Evolutionary conservation across 2,888 invertebrate species (phyloP).

Genomic region (Hipparchia semele): DNA sequence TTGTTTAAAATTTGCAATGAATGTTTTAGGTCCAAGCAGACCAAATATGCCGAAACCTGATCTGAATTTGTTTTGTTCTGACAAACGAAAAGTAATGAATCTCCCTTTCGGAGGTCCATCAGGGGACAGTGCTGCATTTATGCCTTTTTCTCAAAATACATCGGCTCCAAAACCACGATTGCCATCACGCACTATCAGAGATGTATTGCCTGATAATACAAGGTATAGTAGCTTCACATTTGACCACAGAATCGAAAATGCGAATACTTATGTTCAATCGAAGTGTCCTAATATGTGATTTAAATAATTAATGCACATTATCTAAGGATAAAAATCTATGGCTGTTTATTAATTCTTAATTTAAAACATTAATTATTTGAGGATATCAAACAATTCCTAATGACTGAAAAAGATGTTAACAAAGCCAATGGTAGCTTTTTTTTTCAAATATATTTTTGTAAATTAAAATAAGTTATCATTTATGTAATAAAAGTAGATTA

Average conservation of each 20-base stretch:
- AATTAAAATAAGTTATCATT: no score
- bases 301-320: background rate
- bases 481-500: no score
- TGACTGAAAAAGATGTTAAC: no score
- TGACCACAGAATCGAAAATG: background rate
- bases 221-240: slow-evolving; percentile 53
- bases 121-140: slow-evolving; percentile 74
- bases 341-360: no score
- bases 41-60: slow-evolving; percentile 74
- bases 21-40: slow-evolving; percentile 70
- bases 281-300: background rate
- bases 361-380: no score
- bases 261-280: background rate
- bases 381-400: no score
- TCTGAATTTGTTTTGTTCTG: slow-evolving; percentile 73
- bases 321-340: no score
- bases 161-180: slow-evolving; percentile 63
- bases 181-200: slow-evolving; percentile 72
- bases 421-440: no score
- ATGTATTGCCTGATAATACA: slow-evolving; percentile 76
- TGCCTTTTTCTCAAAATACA: slow-evolving; percentile 72
- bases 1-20: background rate
- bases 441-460: no score
- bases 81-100: slow-evolving; percentile 84
- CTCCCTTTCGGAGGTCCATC: slow-evolving; percentile 80